These are phyloP conservation scores for Nilaparvata lugens DNA, from an alignment of 1,140 invertebrate genomes.

Conservation along the genomic window DNA sequence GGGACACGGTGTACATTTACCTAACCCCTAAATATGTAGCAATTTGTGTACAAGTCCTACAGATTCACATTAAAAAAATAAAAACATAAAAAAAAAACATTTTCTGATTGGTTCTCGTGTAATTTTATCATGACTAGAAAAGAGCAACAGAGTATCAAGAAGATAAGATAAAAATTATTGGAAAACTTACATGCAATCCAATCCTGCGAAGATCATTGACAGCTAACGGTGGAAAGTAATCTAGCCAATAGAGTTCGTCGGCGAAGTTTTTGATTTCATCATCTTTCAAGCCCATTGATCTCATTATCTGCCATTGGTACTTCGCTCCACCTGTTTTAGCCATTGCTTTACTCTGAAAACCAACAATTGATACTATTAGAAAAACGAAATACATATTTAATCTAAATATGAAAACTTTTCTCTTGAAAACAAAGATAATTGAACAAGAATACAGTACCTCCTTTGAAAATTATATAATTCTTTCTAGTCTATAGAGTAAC, in stretches of 20 bases:
- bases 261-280: constrained; percentile 92
- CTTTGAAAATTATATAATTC: too few relatives aligned
- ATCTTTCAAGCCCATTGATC: constrained; percentile 77
- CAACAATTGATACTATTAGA: too few relatives aligned
- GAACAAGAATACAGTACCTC: not conserved
- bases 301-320: constrained; percentile 99
- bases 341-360: constrained; percentile 78
- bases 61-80: too few relatives aligned
- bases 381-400: not conserved
- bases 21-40: too few relatives aligned
- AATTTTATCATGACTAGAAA: too few relatives aligned
- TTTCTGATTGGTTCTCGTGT: too few relatives aligned
- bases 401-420: not conserved
- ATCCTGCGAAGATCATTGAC: constrained; percentile 78
- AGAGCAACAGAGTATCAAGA: too few relatives aligned
- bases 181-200: constrained; percentile 71
- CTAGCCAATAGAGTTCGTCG: constrained; percentile 83
- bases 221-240: constrained; percentile 90
- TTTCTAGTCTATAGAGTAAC: too few relatives aligned
- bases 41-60: too few relatives aligned
- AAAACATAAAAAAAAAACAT: too few relatives aligned
- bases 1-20: too few relatives aligned
- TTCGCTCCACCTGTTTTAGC: constrained; percentile 84
- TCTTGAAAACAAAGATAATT: not conserved
- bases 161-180: not conserved